Percentiles rank a stretch among this genome's conserved stretches.
Conservation (phyloP, 1,140 invertebrate genomes). For the Diorhabda sublineata region DNA sequence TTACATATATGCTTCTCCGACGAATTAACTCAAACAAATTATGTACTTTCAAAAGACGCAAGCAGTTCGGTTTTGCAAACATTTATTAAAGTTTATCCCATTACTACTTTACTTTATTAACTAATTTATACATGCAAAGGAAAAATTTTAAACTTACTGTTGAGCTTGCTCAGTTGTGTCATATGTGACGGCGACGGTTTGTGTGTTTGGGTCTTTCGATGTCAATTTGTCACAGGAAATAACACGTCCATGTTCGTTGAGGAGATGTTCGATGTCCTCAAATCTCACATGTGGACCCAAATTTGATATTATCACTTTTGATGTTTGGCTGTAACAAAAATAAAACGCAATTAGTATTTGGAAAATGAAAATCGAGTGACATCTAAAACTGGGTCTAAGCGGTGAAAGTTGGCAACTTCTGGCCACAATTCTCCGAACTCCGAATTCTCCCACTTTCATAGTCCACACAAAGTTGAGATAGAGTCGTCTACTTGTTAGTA, state of each 20-base stretch:
- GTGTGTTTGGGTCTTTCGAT: conserved; percentile 71
- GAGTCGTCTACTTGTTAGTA: too few relatives aligned
- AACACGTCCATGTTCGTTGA: conserved; percentile 74
- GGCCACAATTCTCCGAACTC: too few relatives aligned
- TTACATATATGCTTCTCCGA: too few relatives aligned
- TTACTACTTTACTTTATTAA: neutral
- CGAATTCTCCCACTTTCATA: too few relatives aligned
- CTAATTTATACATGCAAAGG: neutral
- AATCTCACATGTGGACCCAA: conserved; percentile 73
- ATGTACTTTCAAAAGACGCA: too few relatives aligned
- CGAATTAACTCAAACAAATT: too few relatives aligned
- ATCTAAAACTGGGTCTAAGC: too few relatives aligned
- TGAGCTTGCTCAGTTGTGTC: conserved; percentile 78
- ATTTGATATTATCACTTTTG: conserved; percentile 82
- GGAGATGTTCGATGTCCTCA: conserved; percentile 80
- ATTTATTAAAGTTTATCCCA: too few relatives aligned
- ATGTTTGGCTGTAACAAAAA: conserved; percentile 63
- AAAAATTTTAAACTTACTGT: conserved; percentile 25
- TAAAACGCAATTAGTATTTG: conserved; percentile 5
- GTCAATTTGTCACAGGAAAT: conserved; percentile 80
- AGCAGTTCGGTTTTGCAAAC: too few relatives aligned
- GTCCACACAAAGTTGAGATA: too few relatives aligned
- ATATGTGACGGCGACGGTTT: conserved; percentile 79
- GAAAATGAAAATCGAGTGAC: too few relatives aligned
- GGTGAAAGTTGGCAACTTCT: too few relatives aligned